Conservation (phyloP, 2,113 vertebrate species). For the Percina caprodes region DNA sequence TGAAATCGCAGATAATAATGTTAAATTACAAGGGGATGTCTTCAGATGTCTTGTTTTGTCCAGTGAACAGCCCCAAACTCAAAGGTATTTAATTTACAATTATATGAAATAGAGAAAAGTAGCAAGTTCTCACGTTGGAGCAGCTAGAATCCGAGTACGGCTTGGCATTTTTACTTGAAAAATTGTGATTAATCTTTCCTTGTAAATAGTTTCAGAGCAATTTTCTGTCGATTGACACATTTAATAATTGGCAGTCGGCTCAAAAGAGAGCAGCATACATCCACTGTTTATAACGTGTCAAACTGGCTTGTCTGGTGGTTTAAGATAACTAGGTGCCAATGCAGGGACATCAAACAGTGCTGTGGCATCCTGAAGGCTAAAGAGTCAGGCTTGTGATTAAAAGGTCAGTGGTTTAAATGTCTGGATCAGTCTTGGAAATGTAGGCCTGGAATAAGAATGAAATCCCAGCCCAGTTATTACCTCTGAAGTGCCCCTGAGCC, state of each 20-base stretch:
- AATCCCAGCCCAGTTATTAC: not conserved
- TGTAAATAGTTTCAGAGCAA: not conserved
- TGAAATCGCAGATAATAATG: not conserved
- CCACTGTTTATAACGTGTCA: not conserved
- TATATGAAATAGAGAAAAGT: not conserved
- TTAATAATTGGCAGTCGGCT: not conserved
- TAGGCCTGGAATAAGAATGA: slow-evolving; percentile 2
- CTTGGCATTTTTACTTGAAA: not conserved
- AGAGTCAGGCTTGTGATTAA: not conserved
- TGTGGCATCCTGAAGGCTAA: not conserved
- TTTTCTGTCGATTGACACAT: not conserved
- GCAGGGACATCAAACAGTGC: not conserved
- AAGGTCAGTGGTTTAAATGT: not conserved
- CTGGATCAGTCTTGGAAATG: slow-evolving; percentile 4
- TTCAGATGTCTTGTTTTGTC: not conserved
- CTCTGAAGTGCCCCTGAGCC: slow-evolving; percentile 9
- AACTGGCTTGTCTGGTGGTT: not conserved
- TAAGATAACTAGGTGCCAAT: not conserved
- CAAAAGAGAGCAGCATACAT: not conserved
- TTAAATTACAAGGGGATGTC: not conserved
- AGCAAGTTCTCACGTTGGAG: not conserved
- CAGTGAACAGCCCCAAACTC: not conserved
- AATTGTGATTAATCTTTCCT: not conserved
- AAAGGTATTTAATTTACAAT: not conserved
- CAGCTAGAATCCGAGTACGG: not conserved